These are phyloP conservation scores for Zonitis immaculata DNA, from an alignment of 2,888 invertebrate species.

Conservation along the genomic window DNA sequence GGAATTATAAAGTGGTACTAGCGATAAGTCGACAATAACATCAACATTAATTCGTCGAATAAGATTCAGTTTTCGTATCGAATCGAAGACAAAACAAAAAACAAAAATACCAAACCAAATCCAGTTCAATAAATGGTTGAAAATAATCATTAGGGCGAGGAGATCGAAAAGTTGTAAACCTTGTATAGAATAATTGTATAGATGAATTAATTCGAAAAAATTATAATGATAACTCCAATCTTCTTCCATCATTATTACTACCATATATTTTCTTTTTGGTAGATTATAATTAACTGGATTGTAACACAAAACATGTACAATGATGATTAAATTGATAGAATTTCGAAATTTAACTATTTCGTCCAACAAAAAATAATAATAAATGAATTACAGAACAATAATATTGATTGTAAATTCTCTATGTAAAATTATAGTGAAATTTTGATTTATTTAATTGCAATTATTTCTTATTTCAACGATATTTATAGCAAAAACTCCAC, in stretches of 20 bases:
- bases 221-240: neutral
- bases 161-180: too few species aligned
- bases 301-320: neutral
- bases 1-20: neutral
- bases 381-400: neutral
- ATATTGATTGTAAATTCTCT: neutral
- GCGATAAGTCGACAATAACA: neutral
- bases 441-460: too few species aligned
- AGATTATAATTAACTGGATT: neutral
- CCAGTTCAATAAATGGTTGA: neutral
- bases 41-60: neutral
- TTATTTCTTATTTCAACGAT: neutral
- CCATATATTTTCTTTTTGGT: neutral
- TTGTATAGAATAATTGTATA: too few species aligned
- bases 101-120: neutral
- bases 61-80: too few species aligned
- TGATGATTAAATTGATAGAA: neutral
- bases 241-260: neutral
- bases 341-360: neutral
- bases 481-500: neutral
- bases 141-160: neutral
- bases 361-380: neutral
- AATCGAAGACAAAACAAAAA: too few species aligned
- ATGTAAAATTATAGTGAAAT: too few species aligned
- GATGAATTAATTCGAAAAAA: too few species aligned